Evolutionary conservation across 2,797 vertebrate species (phyloP).

Genomic region (Todus mexicanus): DNA sequence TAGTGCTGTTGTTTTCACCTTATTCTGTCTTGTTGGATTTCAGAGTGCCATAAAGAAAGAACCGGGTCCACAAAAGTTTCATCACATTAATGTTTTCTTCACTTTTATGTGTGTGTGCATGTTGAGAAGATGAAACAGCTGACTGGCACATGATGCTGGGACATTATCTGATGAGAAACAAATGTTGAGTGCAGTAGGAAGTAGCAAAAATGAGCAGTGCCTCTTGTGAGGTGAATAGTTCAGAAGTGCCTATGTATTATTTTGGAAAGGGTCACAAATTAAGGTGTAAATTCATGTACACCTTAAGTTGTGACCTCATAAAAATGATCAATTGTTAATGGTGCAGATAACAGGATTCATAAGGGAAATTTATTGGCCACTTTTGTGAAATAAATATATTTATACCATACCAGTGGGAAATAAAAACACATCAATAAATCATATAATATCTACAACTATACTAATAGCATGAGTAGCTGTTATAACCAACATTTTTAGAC

Average conservation of each 20-base stretch:
- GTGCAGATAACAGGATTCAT: conserved; percentile 82
- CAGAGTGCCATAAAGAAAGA: not conserved
- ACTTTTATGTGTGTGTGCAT: not conserved
- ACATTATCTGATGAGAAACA: not conserved
- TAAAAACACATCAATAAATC: conserved; percentile 83
- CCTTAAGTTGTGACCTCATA: conserved; percentile 75
- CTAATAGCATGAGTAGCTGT: conserved; percentile 75
- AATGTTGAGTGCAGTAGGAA: not conserved
- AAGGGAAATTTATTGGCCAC: conserved; percentile 84
- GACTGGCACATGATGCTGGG: not conserved
- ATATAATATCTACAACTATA: conserved; percentile 76
- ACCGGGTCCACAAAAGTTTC: not conserved
- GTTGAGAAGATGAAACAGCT: not conserved
- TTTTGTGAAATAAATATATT: conserved; percentile 83
- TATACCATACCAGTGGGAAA: conserved; percentile 81
- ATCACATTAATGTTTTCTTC: not conserved
- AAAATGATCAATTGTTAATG: conserved; percentile 80
- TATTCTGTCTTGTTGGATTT: not conserved
- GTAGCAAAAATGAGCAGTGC: conserved; percentile 26
- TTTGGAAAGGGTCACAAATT: conserved; percentile 71
- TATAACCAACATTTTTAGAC: conserved; percentile 76
- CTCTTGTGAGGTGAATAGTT: conserved; percentile 79
- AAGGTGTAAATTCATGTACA: conserved; percentile 71
- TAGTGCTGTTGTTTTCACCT: not conserved
- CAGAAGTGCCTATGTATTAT: conserved; percentile 73